Evolutionary conservation across 2,888 invertebrate genomes (phyloP).

Genomic region (Limnephilus marmoratus): DNA sequence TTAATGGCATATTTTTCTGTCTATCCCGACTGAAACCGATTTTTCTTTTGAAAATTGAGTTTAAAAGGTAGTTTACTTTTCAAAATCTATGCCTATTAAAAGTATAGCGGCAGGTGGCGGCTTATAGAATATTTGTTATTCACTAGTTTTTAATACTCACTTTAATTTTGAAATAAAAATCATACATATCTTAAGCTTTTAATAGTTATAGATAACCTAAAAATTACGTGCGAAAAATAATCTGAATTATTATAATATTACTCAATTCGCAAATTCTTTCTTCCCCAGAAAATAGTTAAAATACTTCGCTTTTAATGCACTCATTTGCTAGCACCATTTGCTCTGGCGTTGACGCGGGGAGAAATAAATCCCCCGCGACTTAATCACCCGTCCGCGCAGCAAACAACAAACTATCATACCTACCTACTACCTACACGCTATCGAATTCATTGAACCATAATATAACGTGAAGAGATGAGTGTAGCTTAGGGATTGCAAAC

Average conservation of each 20-base stretch:
- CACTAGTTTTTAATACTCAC: no score
- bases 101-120: no score
- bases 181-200: no score
- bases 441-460: background rate
- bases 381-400: background rate
- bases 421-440: background rate
- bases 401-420: background rate
- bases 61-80: no score
- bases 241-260: background rate
- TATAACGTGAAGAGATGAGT: background rate
- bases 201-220: background rate
- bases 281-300: background rate
- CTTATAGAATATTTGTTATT: no score
- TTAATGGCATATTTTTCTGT: no score
- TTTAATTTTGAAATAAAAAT: no score
- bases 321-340: background rate
- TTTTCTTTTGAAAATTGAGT: no score
- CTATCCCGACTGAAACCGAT: no score
- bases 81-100: no score
- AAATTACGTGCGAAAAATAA: background rate
- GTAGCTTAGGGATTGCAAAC: background rate
- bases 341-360: background rate
- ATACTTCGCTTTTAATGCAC: background rate
- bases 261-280: background rate
- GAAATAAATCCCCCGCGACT: background rate